Evolutionary conservation across 37 sponge, comb jelly and placozoan species (phyloP), one percentile per base, ranked within the genome.

Genomic region (Oscarella lobularis): DNA sequence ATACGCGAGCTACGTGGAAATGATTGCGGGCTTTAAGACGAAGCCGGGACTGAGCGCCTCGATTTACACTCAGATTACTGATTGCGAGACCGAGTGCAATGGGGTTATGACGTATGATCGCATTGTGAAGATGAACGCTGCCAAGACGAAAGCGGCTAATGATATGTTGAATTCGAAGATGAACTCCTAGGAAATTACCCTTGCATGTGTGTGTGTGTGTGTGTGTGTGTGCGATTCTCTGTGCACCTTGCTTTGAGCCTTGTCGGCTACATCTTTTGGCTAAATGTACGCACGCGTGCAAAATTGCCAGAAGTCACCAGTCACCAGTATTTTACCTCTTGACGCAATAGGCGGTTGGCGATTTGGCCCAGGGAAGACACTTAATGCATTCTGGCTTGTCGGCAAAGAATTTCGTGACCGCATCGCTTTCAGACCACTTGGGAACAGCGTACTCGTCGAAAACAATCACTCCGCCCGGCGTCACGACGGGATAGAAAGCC

Each of bases 21-120:
- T 35, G 6, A 14, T 68, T 4, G 31, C 5, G 6, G 35, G 33
- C 5, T 14, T 68, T 32, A 4, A 14, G 29, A 14, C 6, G 29
- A 29, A 4, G 29, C 29, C 71, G 71, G 71, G 71, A 34, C 71
- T 68, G 31, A 29, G 71, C 31, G 71, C 71, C 31, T 68, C 71
- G 6, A 14, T 68, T 14, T 68, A 68, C 71, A 68, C 71, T 20
- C 71, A 68, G 71, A 68, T 68, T 35, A 68, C 31, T 4, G 71
- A 68, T 14, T 32, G 29, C 6, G 71, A 68, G 71, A 68, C 71
- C 6, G 71, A 68, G 71, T 68, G 71, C 31, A 68, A 68, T 14
- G 71, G 71, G 6, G 31, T 68, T 31, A 68, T 68, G 71, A 68
- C n/a, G n/a, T 68, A 68, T 14, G 71, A 68, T 68, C 71, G 71